phyloP scores from a whole-genome alignment of 2,888 invertebrate species.

The Chrysina gloriosa region DNA sequence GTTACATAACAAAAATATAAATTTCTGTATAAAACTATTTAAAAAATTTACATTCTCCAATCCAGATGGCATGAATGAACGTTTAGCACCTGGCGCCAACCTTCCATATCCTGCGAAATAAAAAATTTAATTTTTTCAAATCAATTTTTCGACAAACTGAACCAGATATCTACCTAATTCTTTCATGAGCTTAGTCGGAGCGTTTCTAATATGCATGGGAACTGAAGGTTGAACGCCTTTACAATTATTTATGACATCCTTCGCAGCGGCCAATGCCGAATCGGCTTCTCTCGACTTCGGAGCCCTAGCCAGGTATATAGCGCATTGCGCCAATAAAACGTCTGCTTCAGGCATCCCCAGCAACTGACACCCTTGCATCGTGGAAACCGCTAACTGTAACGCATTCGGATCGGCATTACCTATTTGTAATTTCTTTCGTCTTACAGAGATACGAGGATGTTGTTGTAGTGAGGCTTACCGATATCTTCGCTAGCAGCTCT shows the following conservation, averaged over 20 bases:
- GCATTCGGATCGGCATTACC: constrained; percentile 77
- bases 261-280: constrained; percentile 68
- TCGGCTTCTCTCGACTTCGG: constrained; percentile 77
- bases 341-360: constrained; percentile 87
- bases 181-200: constrained; percentile 83
- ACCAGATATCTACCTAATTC: constrained; percentile 68
- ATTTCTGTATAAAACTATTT: constrained; percentile 44
- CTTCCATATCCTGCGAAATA: constrained; percentile 70
- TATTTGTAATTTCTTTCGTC: too few species aligned
- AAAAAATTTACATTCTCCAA: constrained; percentile 73
- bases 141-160: neutral
- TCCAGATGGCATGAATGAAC: constrained; percentile 77
- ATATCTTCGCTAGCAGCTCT: constrained; percentile 83
- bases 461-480: too few species aligned
- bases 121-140: constrained; percentile 52
- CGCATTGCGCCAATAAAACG: constrained; percentile 81
- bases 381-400: constrained; percentile 76
- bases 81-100: constrained; percentile 68
- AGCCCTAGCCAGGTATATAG: constrained; percentile 80
- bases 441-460: too few species aligned
- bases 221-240: constrained; percentile 80
- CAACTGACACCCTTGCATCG: constrained; percentile 82
- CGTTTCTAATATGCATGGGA: constrained; percentile 83
- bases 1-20: too few species aligned
- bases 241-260: constrained; percentile 69